Evolutionary conservation across 1,140 invertebrate species (phyloP), one percentile per base, ranked within the genome.

Genomic region (Bacillus rossius): DNA sequence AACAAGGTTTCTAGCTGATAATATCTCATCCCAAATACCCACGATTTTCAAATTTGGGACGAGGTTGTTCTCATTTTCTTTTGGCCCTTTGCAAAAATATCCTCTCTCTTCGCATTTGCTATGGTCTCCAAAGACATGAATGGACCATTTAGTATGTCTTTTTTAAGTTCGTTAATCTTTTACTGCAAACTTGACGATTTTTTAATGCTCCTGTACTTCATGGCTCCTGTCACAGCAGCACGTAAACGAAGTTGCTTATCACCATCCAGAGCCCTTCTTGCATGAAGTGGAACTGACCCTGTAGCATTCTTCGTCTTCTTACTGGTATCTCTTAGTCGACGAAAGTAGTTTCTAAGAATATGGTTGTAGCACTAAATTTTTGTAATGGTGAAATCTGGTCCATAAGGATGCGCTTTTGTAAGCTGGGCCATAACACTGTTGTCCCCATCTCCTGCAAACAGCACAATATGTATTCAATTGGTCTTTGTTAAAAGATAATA

Each of bases 371-470:
- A 72, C 41, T 71, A 63, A 16, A 67, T 59, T 61, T 71, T 72
- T 55, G 67, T 17, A 20, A 69, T 25, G 26, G 53, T 49, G 16
- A 63, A 60, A 7, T 51, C 19, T 2, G 23, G 51, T 19, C 26
- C 43, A 45, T 63, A 66, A 0, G 58, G 65, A 48, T 65, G 60
- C 8, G 54, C 13, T 41, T 64, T 59, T 50, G 52, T n/a, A 29
- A 64, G 55, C 29, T 59, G 57, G 41, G 62, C 59, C 49, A 68
- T 66, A n/a, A 65, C 65, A 50, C 63, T 72, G 38, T 62, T 67
- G 47, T 72, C 70, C 0, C 69, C 69, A 60, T 73, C 72, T 8
- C 61, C 69, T 45, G 10, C 5, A 34, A 34, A 34, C n/a, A n/a
- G n/a, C n/a, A n/a, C n/a, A n/a, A n/a, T n/a, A n/a, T n/a, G n/a